Evolutionary conservation across 2,113 vertebrate genomes (phyloP), one percentile per base, ranked within the genome.

Genomic region (Pterocles gutturalis): DNA sequence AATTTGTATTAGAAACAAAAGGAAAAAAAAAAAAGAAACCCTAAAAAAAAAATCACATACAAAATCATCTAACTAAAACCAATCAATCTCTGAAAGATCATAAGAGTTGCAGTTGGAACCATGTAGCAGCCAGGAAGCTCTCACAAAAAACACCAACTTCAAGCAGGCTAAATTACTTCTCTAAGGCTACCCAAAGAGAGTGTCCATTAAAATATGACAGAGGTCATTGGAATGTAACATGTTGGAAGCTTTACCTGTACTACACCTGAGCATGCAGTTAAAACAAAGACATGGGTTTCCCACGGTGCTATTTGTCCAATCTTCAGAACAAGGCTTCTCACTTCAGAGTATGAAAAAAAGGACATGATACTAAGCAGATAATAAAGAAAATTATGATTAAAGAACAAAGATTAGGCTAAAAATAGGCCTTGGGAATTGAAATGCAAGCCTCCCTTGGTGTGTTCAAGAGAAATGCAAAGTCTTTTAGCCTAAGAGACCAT

Each of bases 341-440:
- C 75, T 93, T 60, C 2, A 33, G 26, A 89, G 80, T 10, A 33
- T 54, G 36, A 60, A 51, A 86, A 84, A 54, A 31, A 69, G 33
- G 17, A 66, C 48, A 55, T 17, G 12, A 87, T 87, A 93, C 62
- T 51, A 73, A 76, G 57, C 67, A 88, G 75, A 57, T 48, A 95
- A 87, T 71, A 93, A 91, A 36, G 62, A 93, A 96, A 95, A 93
- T 95, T 82, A 83, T 89, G 33, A 96, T 89, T 95, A 95, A 97
- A 96, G 91, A 94, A 78, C 80, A 97, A 94, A 91, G 66, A 80
- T 86, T 62, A 0, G 0, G 36, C 31, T 54, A 82, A 88, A 98
- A 94, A 60, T 13, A 34, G 43, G 77, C 55, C 62, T 38, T 67
- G 70, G 66, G 78, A 95, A 95, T 46, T 91, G 83, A 90, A 87